Evolutionary conservation across 2,113 vertebrate genomes (phyloP).

Genomic region (Sinosuthora webbiana): DNA sequence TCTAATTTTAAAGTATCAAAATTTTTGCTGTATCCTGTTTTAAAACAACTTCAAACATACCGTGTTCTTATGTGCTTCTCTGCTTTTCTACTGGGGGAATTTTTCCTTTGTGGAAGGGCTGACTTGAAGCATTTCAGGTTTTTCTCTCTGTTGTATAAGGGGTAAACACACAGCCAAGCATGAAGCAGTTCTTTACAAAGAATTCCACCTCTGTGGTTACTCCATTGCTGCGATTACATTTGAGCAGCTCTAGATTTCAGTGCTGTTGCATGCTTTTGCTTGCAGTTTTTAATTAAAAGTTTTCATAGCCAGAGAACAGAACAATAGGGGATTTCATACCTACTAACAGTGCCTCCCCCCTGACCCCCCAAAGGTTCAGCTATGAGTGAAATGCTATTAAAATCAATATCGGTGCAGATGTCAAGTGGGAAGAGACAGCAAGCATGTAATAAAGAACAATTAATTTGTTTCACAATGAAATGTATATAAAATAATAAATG

Average conservation of each 20-base stretch:
- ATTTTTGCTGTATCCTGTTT: background rate
- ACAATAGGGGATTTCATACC: background rate
- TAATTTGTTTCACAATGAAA: background rate
- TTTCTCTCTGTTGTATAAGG: background rate
- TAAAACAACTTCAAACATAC: background rate
- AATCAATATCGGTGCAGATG: background rate
- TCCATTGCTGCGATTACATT: background rate
- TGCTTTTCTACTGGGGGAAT: background rate
- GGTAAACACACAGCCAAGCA: background rate
- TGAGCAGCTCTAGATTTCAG: background rate
- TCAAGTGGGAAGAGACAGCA: background rate
- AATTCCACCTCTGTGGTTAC: background rate
- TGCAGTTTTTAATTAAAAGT: slow-evolving; percentile 3
- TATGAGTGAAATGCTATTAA: background rate
- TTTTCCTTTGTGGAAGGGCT: background rate
- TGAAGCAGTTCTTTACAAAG: background rate
- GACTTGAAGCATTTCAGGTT: background rate
- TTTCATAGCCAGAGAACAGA: background rate
- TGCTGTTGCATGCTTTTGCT: background rate
- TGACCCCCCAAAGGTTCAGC: background rate
- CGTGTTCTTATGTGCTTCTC: background rate
- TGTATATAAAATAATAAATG: background rate
- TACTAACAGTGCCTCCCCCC: background rate
- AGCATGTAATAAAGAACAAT: background rate
- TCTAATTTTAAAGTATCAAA: background rate